Conservation (phyloP, 1,140 invertebrate species). For the Hestina assimilis region DNA sequence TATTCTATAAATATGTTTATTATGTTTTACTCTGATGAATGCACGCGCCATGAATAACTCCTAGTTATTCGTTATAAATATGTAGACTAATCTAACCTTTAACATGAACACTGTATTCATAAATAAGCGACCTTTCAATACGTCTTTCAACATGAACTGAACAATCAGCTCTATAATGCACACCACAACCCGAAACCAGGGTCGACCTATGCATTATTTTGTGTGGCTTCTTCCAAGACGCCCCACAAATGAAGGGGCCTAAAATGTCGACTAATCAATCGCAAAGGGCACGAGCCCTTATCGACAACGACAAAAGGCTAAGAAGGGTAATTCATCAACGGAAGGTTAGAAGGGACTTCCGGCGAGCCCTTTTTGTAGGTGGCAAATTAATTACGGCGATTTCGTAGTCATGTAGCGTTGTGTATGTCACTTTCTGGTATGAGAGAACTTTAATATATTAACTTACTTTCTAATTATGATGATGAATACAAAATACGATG, state of each 20-base stretch:
- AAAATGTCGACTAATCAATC: constrained; percentile 70
- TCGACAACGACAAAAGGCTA: constrained; percentile 51
- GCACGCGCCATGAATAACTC: no score
- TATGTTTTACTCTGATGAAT: no score
- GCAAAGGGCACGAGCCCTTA: constrained; percentile 55
- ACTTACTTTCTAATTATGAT: no score
- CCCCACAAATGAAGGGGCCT: constrained; percentile 51
- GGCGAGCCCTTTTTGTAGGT: constrained; percentile 52
- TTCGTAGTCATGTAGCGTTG: constrained; percentile 34
- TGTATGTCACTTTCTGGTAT: constrained; percentile 24
- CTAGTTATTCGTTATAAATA: no score
- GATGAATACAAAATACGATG: no score
- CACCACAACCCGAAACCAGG: constrained; percentile 29
- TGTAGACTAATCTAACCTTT: no score
- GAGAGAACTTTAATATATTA: neutral
- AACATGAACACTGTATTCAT: no score
- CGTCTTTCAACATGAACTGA: no score
- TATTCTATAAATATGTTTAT: no score
- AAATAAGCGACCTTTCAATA: constrained; percentile 2
- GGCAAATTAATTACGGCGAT: constrained; percentile 56
- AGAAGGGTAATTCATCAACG: constrained; percentile 58
- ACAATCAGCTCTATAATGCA: constrained; percentile 16
- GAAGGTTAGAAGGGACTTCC: constrained; percentile 48
- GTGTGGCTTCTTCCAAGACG: constrained; percentile 55
- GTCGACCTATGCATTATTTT: constrained; percentile 25